Evolutionary conservation across 2,113 vertebrate genomes (phyloP), one percentile per base, ranked within the genome.

Genomic region (Siniperca chuatsi): DNA sequence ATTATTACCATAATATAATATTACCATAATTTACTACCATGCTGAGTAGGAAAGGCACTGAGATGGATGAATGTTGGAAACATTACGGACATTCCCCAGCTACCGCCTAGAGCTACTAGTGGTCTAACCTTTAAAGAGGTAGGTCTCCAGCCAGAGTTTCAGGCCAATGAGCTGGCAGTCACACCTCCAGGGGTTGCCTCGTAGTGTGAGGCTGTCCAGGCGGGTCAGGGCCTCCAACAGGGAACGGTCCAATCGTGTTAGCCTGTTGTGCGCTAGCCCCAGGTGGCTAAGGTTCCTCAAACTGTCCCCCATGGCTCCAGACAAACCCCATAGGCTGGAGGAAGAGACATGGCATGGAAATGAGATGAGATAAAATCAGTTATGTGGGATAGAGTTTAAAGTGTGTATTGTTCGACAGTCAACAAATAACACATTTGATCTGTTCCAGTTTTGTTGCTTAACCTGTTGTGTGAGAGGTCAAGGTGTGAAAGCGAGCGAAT

Each of bases 111-210:
- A 75, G 61, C 35, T 44, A 33, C 44, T 33, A 33, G 57, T 50
- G 73, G 33, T 88, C 92, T 91, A 81, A 99, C 98, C 98, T 97
- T 97, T 97, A 81, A 97, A 99, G 60, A 97, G 90, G 94, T 98
- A 99, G 58, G 94, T 97, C 92, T 99, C 98, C 94, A 99, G 92
- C 98, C 98, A 99, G 80, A 99, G 96, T 94, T 99, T 99, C 84
- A 99, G 94, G 76, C 96, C 96, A 79, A 98, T 96, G 79, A 98
- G 89, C 58, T 97, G 97, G 84, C 98, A 99, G 75, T 97, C 97
- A 83, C 98, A 99, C 90, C 96, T 97, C 98, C 98, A 99, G 72
- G 96, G 96, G 93, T 99, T 99, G 78, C 95, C 95, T 91, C 94
- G 95, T 85, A 99, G 96, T 73, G 96, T 93, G 77, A 99, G 86